Evolutionary conservation across 2,888 invertebrate genomes (phyloP), one percentile per base, ranked within the genome.

Genomic region (Ochropleura plecta): DNA sequence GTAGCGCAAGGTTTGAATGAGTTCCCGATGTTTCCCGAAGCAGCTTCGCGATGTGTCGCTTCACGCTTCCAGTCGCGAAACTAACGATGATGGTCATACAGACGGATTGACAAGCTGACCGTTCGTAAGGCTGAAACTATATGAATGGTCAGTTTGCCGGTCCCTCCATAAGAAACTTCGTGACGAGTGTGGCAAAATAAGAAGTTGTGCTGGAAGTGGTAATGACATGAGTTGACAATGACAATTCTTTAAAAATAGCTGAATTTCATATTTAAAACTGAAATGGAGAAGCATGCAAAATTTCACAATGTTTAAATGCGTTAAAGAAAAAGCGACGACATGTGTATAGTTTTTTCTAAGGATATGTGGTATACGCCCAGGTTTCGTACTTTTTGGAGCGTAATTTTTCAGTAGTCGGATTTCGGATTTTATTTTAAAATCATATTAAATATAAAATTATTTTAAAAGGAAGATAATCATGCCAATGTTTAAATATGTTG

Each of bases 71-170:
- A 16, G 40, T 55, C 48, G 30, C 12, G 46, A 14, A 44, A 40
- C n/a, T 53, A 53, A 48, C 48, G 53, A 55, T 7, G 78, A 68
- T 48, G 7, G n/a, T 74, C 81, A 59, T 12, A 20, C 42, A 68
- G 75, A 81, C 0, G 64, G 59, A 78, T 64, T 20, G 67, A 12
- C 81, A 73, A 81, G 57, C 30, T 81, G 51, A 53, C 10, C 63
- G 51, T 48, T 81, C 63, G 81, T 64, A 42, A 14, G 4, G 42
- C 48, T 67, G 18, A 0, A 14, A 69, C 63, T 20, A 3, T 81
- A 81, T 18, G 64, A 69, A 65, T 60, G 81, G 68, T 49, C 76
- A 79, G 20, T 2, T 74, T 79, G 75, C 60, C 68, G 44, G 16
- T 81, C 75, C 59, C 20, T 69, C 64, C 20, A 68, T n/a, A 68